Evolutionary conservation across 2,113 vertebrate genomes (phyloP).

Genomic region (Rallus limicola): DNA sequence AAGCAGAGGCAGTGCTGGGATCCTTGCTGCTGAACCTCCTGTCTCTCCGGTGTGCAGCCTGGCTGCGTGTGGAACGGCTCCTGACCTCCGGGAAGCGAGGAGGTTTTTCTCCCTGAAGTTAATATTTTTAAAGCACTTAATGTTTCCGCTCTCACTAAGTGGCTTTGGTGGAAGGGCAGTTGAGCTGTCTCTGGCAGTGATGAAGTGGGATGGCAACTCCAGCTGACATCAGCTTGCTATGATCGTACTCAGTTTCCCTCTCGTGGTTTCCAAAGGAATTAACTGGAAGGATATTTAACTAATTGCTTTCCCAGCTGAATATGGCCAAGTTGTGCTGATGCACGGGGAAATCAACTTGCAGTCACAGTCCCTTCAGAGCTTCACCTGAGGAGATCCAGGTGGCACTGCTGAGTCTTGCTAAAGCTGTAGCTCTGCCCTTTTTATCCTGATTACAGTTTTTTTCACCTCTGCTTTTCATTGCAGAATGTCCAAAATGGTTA

Average conservation of each 20-base stretch:
- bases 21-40: background rate
- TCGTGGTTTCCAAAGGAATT: constrained; percentile 41
- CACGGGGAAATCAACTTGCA: background rate
- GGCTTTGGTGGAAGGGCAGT: background rate
- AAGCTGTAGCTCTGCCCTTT: background rate
- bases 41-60: rapidly evolving
- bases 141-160: background rate
- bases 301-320: background rate
- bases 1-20: background rate
- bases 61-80: background rate
- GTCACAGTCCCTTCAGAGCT: background rate
- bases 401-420: background rate
- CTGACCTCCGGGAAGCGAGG: background rate
- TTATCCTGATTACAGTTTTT: background rate
- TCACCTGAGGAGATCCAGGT: background rate
- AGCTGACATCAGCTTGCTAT: background rate
- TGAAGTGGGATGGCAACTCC: background rate
- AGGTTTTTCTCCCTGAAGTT: background rate
- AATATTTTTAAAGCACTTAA: background rate
- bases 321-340: background rate
- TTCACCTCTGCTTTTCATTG: background rate
- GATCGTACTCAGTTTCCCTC: constrained; percentile 35
- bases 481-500: background rate
- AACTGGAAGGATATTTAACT: constrained; percentile 22
- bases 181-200: background rate